Percentiles rank a stretch among this genome's conserved stretches.
phyloP scores from a whole-genome alignment of 1,140 invertebrate species.

The Euwallacea similis region DNA sequence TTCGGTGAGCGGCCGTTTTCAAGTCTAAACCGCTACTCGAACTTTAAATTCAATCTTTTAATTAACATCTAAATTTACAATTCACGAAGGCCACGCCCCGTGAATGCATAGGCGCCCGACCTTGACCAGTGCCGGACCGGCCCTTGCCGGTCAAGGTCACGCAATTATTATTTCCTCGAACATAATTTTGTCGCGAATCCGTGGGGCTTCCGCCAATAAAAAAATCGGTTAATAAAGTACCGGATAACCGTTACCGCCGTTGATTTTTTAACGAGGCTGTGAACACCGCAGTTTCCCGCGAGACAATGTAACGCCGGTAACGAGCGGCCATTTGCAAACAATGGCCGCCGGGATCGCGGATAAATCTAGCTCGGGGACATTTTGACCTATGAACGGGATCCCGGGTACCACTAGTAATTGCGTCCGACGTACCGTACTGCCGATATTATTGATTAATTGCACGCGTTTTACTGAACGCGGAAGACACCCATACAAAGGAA shows the following conservation, averaged over 20 bases:
- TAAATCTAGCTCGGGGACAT: conserved; percentile 35
- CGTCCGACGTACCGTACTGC: conserved; percentile 26
- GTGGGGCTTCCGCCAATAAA: background rate
- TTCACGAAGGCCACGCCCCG: background rate
- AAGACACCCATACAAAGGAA: background rate
- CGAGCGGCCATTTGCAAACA: conserved; percentile 36
- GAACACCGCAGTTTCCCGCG: too few relatives aligned
- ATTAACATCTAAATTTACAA: conserved; percentile 9
- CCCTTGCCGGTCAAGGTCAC: background rate
- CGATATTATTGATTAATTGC: conserved; percentile 28
- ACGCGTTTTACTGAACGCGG: conserved; percentile 12
- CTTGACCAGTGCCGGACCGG: background rate
- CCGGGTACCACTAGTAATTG: conserved; percentile 33
- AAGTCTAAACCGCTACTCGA: conserved; percentile 9
- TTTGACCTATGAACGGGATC: conserved; percentile 37
- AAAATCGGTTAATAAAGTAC: conserved; percentile 2
- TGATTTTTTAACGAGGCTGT: background rate
- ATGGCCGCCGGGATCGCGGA: conserved; percentile 24
- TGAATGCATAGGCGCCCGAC: background rate
- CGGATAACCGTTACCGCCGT: background rate
- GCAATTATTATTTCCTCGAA: background rate
- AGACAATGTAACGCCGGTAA: conserved; percentile 34
- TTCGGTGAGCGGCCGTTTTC: background rate
- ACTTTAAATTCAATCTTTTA: conserved; percentile 12
- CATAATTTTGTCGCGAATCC: background rate